Percentiles rank a stretch among this genome's conserved stretches.
Evolutionary conservation across 2,797 vertebrate genomes (phyloP).

Genomic region (Phyllotis vaccarum): DNA sequence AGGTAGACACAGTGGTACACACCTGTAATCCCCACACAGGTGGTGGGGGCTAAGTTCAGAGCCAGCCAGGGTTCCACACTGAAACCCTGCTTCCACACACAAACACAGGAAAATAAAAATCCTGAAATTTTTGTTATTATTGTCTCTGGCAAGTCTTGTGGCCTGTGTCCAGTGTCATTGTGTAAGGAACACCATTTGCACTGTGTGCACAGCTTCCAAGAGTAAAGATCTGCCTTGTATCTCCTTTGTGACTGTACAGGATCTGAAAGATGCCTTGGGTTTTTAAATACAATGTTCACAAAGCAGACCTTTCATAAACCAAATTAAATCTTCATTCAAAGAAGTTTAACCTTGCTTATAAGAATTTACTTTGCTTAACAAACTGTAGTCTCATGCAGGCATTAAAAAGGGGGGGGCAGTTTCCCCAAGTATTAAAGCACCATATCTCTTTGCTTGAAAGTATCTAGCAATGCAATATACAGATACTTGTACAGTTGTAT

Average conservation of each 20-base stretch:
- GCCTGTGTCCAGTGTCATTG: slow-evolving; percentile 15
- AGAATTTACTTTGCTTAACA: slow-evolving; percentile 49
- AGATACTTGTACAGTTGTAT: background rate
- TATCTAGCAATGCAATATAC: background rate
- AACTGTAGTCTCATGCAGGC: slow-evolving; percentile 40
- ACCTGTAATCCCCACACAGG: background rate
- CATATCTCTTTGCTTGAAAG: slow-evolving; percentile 43
- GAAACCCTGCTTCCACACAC: background rate
- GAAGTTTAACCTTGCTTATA: slow-evolving; percentile 53
- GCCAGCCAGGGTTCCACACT: background rate
- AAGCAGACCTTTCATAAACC: slow-evolving; percentile 45
- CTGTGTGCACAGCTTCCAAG: background rate
- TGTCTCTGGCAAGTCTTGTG: slow-evolving; percentile 2
- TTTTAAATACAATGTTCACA: slow-evolving; percentile 54
- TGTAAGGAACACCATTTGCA: background rate
- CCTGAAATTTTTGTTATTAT: background rate
- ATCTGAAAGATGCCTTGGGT: slow-evolving; percentile 33
- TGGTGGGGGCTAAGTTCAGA: background rate
- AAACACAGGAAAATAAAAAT: background rate
- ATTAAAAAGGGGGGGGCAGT: background rate
- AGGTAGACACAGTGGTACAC: background rate
- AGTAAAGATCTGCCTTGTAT: slow-evolving; percentile 30
- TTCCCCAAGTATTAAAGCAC: slow-evolving; percentile 54
- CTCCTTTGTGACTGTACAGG: slow-evolving; percentile 18
- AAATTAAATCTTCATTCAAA: slow-evolving; percentile 20